A percentile compares a stretch with the other conserved stretches of the same genome.
phyloP scores from a whole-genome alignment of 2,888 invertebrate genomes.

The Eristalis pertinax region DNA sequence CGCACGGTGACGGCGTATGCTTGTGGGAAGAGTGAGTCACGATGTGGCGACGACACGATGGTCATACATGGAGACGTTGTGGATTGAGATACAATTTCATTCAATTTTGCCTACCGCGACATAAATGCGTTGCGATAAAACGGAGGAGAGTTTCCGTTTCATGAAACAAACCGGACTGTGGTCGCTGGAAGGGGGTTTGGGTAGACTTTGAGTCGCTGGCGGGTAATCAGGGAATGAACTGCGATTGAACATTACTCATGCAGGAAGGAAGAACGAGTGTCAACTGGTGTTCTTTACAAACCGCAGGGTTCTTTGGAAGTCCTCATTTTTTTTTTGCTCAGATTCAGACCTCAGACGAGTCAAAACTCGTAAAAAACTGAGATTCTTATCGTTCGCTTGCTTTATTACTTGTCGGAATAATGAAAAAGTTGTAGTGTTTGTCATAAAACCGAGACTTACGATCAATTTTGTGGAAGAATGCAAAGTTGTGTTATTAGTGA shows the following conservation, averaged over 20 bases:
- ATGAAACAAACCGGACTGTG: background rate
- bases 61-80: background rate
- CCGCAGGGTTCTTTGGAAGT: no score
- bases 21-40: slow-evolving; percentile 25
- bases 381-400: background rate
- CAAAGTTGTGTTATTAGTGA: no score
- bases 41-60: slow-evolving; percentile 24
- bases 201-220: background rate
- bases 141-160: slow-evolving; percentile 11
- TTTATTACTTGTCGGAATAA: no score
- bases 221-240: background rate
- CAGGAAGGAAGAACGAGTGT: no score
- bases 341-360: background rate
- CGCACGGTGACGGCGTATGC: slow-evolving; percentile 7
- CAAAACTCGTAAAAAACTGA: background rate
- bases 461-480: no score
- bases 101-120: background rate
- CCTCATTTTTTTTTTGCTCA: no score
- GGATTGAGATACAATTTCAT: slow-evolving; percentile 11
- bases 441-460: no score
- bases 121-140: slow-evolving; percentile 26
- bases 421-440: no score
- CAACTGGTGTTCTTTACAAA: background rate
- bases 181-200: background rate
- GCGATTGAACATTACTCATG: background rate